phyloP scores from a whole-genome alignment of 2,888 invertebrate genomes.

The Patella ulyssiponensis region DNA sequence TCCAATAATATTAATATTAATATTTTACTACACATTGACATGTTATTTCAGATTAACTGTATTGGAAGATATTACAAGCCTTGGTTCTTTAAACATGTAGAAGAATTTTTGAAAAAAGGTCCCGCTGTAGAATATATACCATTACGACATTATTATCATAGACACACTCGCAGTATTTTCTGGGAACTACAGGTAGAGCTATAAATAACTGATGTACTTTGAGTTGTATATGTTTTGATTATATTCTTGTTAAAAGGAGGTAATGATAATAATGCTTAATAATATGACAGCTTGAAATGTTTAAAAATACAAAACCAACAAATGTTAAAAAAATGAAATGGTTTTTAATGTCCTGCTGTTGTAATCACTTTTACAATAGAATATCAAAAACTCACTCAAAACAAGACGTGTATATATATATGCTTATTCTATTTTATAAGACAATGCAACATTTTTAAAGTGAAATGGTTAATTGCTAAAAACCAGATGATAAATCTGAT shows the following conservation, averaged over 20 bases:
- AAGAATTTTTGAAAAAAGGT: slow-evolving; percentile 72
- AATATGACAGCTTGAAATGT: not conserved
- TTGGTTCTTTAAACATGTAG: slow-evolving; percentile 88
- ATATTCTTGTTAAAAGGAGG: not conserved
- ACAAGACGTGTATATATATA: too few relatives aligned
- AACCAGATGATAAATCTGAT: too few relatives aligned
- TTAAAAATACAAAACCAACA: not conserved
- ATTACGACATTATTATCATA: slow-evolving; percentile 85
- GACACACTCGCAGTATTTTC: slow-evolving; percentile 85
- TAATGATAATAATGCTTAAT: not conserved
- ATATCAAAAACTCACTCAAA: too few relatives aligned
- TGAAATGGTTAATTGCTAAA: too few relatives aligned
- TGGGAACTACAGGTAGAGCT: slow-evolving; percentile 83
- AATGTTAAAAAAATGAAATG: not conserved
- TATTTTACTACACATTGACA: not conserved
- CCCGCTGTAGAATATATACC: slow-evolving; percentile 81
- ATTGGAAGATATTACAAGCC: slow-evolving; percentile 86
- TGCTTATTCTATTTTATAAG: too few relatives aligned
- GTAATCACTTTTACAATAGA: too few relatives aligned
- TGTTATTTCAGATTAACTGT: slow-evolving; percentile 77
- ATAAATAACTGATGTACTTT: not conserved
- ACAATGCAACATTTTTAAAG: too few relatives aligned
- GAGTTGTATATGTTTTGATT: not conserved
- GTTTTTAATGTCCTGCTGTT: not conserved
- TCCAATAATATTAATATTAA: not conserved